Evolutionary conservation across 2,888 invertebrate species (phyloP), one percentile per base, ranked within the genome.

Genomic region (Perdita meconis): DNA sequence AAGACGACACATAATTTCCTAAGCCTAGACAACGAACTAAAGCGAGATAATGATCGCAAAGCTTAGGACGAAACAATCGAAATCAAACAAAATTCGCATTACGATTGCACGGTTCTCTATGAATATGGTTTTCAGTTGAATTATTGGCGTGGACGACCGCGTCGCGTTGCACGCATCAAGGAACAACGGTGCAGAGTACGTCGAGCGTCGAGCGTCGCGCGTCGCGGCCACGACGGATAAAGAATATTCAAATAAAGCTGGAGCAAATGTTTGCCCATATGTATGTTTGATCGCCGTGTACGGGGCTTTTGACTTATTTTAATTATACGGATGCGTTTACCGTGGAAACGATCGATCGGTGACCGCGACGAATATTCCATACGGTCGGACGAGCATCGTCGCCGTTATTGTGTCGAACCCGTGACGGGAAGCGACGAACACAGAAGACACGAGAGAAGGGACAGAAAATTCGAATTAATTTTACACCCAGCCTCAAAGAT

Each of bases 231-330:
- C 24, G 40, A 42, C 42, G 60, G 38, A 64, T 63, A 60, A 81
- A 81, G 81, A 81, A 81, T 78, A 60, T 34, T 47, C 73, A 69
- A 82, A 82, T 78, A 77, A 81, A 66, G 56, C 56, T 10, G 55
- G 44, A 50, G 53, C 74, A 71, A 81, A 81, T 70, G 73, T 81
- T 81, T 80, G 56, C 69, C 63, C 36, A 61, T 80, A 70, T 63
- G 50, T 80, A 70, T 63, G 50, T 63, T 63, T 63, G 51, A 63
- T 24, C 26, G 16, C 36, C 10, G n/a, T 51, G 60, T 51, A 22
- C 59, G 59, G 36, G 50, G 64, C 68, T 73, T 72, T 72, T 47
- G 57, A 73, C 59, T 51, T 65, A 74, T 81, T 83, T 76, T 78
- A 83, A 83, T 83, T 78, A 74, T 68, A 75, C 53, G 66, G 68